Percentiles rank a stretch among this genome's conserved stretches.
phyloP scores from a whole-genome alignment of 2,888 invertebrate genomes.

The Isotomurus palustris region DNA sequence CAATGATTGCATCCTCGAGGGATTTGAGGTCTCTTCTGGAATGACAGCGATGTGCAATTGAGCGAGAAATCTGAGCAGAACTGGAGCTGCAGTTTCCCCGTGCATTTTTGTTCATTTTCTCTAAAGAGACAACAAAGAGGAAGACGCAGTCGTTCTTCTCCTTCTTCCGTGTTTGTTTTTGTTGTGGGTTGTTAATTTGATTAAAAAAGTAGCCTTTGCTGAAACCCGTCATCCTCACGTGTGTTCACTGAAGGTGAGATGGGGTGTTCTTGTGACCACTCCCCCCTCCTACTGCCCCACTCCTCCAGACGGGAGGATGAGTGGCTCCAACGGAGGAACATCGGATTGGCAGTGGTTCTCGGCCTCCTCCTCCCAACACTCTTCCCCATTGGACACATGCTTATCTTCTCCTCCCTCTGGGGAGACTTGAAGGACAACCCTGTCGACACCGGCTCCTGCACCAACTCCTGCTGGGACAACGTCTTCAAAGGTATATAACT shows the following conservation, averaged over 20 bases:
- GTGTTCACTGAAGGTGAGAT: too few species aligned
- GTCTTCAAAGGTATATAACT: conserved; percentile 16
- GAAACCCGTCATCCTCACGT: too few species aligned
- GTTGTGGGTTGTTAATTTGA: too few species aligned
- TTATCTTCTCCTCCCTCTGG: conserved; percentile 10
- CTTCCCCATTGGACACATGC: conserved; percentile 61
- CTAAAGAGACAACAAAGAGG: too few species aligned
- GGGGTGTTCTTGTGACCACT: too few species aligned
- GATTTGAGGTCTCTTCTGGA: conserved; percentile 78
- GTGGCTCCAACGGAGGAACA: too few species aligned
- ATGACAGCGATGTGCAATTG: conserved; percentile 71
- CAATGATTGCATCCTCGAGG: conserved; percentile 68
- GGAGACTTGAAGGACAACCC: neutral
- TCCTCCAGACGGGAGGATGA: too few species aligned
- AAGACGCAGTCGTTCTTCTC: too few species aligned
- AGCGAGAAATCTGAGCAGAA: conserved; percentile 65
- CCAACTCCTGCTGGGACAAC: conserved; percentile 17
- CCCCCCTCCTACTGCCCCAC: too few species aligned
- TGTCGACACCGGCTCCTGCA: conserved; percentile 2
- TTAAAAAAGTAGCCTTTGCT: too few species aligned
- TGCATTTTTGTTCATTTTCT: too few species aligned
- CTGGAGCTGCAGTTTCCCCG: conserved; percentile 68
- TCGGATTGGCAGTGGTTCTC: neutral
- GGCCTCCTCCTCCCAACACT: conserved; percentile 48
- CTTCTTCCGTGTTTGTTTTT: too few species aligned